Evolutionary conservation across 2,113 vertebrate species (phyloP).

Genomic region (Anolis carolinensis): DNA sequence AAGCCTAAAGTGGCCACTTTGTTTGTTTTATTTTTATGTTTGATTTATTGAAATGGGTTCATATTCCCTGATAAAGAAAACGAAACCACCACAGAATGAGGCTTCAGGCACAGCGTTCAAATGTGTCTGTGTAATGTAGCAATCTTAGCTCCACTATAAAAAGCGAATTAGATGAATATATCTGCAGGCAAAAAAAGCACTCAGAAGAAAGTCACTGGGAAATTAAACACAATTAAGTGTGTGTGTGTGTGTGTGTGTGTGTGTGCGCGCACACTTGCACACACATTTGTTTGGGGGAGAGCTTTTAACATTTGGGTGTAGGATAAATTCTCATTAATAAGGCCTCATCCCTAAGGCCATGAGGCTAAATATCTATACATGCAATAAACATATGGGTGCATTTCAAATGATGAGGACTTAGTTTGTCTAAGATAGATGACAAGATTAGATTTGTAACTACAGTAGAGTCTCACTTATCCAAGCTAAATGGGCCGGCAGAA

Average conservation of each 20-base stretch:
- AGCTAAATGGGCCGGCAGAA: too few species aligned
- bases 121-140: not conserved
- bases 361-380: too few species aligned
- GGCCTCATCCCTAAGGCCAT: not conserved
- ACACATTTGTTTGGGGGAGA: too few species aligned
- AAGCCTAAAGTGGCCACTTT: not conserved
- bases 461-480: too few species aligned
- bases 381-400: too few species aligned
- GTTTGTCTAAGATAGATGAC: not conserved
- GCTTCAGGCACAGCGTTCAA: not conserved
- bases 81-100: not conserved
- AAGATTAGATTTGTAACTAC: not conserved
- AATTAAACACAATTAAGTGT: not conserved
- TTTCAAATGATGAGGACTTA: too few species aligned
- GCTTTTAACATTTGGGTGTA: not conserved
- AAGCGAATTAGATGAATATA: slow-evolving; percentile 15
- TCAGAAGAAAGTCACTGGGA: not conserved
- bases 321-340: not conserved
- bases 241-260: not conserved
- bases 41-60: not conserved
- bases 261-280: too few species aligned
- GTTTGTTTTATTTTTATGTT: not conserved
- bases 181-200: slow-evolving; percentile 2
- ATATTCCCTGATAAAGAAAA: not conserved
- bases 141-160: slow-evolving; percentile 6